Percentiles rank a stretch among this genome's conserved stretches.
Evolutionary conservation across 1,140 invertebrate species (phyloP).

Genomic region (Lepidurus couesii): DNA sequence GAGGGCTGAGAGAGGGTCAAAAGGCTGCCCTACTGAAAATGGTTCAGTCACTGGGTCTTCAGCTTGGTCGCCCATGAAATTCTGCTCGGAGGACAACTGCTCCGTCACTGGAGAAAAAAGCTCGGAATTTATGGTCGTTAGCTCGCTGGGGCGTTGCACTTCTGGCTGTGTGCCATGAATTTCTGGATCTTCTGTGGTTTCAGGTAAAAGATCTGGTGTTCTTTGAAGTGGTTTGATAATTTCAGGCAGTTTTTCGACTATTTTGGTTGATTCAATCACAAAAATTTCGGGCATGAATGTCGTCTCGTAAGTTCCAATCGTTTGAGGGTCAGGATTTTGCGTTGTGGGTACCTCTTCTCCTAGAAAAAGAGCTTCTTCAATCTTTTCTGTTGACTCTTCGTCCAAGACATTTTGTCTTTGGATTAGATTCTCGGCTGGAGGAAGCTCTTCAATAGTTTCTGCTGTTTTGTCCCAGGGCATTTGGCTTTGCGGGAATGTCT

Average conservation of each 20-base stretch:
- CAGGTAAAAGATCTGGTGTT: background rate
- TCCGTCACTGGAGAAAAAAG: background rate
- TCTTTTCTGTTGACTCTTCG: background rate
- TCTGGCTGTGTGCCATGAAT: background rate
- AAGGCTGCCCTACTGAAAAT: background rate
- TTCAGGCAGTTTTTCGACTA: background rate
- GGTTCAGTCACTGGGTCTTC: background rate
- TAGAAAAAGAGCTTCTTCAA: background rate
- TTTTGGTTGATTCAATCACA: background rate
- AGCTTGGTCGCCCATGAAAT: background rate
- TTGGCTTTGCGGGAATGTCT: background rate
- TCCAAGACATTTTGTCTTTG: background rate
- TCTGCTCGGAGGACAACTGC: background rate
- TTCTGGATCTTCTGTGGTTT: background rate
- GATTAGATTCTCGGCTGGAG: no score
- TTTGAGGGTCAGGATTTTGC: background rate
- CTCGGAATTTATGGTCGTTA: background rate
- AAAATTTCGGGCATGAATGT: background rate
- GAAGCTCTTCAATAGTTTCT: background rate
- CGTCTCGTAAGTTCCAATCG: background rate
- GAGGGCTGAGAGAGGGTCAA: background rate
- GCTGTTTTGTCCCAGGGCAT: background rate
- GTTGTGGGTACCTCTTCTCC: background rate
- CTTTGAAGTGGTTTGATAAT: background rate
- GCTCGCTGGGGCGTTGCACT: background rate